Base-by-base conservation (phyloP, 1,140 invertebrate species). In the Prorops nasuta region DNA sequence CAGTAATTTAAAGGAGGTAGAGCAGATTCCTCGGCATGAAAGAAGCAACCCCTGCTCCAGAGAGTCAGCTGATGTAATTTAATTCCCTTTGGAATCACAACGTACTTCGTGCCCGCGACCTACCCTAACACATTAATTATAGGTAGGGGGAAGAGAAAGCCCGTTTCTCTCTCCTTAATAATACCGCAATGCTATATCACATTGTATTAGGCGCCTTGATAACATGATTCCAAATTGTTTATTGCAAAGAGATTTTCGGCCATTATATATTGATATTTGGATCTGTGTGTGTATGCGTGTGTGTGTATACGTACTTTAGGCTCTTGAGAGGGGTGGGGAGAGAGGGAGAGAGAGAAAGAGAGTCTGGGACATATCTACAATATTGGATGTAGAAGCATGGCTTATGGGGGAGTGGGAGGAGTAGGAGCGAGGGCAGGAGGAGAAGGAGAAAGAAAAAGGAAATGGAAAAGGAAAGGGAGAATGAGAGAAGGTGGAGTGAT, bases 71-170 rank as follows among this genome's bases (percentile, higher is more conserved):
- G 67, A 71, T 62, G 50, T 55, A 60, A 67, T 66, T 71, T 71
- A 63, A 70, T 70, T 67, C 66, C 60, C 59, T 51, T 45, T 66
- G 51, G 65, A 63, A 54, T 54, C 52, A 56, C 55, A 53, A 56
- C 54, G 44, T 44, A 16, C n/a, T n/a, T 36, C 8, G 31, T 14
- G 48, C 40, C 46, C 31, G 50, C 38, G 72, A 75, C 72, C 72
- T 75, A 74, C 72, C 72, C 70, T 71, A 68, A 72, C 69, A 72
- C 71, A 75, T 75, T 75, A 75, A 75, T 75, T 75, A 75, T 75
- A 75, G n/a, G n/a, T n/a, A 74, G 67, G 70, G 69, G 69, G 66
- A 69, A 64, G 45, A 51, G 34, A 38, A 22, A 17, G 15, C 39
- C 49, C 49, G 44, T 51, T 49, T 49, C 54, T 48, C 50, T 50